A percentile compares a stretch with the other conserved stretches of the same genome.
Evolutionary conservation across 2,113 vertebrate species (phyloP).

Genomic region (Petrocephalus zakoni): DNA sequence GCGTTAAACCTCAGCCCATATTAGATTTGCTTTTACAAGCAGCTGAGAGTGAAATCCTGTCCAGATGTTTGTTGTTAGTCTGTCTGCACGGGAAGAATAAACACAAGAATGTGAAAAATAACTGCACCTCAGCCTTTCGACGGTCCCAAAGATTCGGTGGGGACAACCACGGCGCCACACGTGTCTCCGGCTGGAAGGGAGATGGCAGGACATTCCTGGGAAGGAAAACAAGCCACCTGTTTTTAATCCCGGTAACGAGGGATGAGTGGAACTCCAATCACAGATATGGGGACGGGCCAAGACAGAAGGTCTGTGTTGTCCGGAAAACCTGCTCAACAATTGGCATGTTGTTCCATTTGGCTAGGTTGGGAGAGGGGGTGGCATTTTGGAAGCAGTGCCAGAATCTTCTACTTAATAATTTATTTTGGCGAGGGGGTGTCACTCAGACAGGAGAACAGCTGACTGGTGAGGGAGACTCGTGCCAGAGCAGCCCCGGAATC

Average conservation of each 20-base stretch:
- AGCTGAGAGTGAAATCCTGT: neutral
- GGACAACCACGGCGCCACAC: neutral
- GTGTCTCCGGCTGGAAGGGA: neutral
- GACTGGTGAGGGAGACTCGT: neutral
- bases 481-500: neutral
- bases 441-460: too few relatives aligned
- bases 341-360: neutral
- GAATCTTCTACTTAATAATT: neutral
- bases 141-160: neutral
- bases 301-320: neutral
- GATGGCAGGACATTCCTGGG: neutral
- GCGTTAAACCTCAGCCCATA: neutral
- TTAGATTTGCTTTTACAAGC: neutral
- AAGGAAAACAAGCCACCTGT: conserved; percentile 9
- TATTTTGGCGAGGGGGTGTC: neutral
- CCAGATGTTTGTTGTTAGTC: neutral
- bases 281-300: neutral
- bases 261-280: neutral
- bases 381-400: neutral
- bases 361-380: neutral
- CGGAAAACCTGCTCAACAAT: conserved; percentile 9
- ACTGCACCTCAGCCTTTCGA: neutral
- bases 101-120: neutral
- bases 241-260: conserved; percentile 13
- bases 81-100: neutral